A percentile compares a stretch with the other conserved stretches of the same genome.
Conservation (phyloP, 2,113 vertebrate species). For the Protobothrops flavoviridis region DNA sequence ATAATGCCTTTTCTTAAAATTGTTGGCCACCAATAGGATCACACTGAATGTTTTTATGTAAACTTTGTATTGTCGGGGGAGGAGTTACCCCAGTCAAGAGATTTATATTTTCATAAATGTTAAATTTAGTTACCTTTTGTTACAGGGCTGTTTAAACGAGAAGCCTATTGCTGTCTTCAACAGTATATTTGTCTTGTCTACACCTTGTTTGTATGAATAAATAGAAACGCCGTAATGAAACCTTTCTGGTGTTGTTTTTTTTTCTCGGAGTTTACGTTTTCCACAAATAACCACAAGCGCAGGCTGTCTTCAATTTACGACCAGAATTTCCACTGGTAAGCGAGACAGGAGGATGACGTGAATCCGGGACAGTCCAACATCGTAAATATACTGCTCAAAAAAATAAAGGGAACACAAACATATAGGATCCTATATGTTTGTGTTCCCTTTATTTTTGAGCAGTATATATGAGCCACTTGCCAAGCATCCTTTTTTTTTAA, state of each 20-base stretch:
- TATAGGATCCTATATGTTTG: too few relatives aligned
- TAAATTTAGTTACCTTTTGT: slow-evolving; percentile 98
- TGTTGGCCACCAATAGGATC: slow-evolving; percentile 96
- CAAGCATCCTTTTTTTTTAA: too few relatives aligned
- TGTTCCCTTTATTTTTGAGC: too few relatives aligned
- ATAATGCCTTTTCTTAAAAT: slow-evolving; percentile 90
- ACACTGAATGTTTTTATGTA: slow-evolving; percentile 99
- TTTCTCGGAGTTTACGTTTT: not conserved
- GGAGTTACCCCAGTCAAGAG: slow-evolving; percentile 91
- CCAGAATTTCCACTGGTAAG: not conserved
- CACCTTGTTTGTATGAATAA: slow-evolving; percentile 98
- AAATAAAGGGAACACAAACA: too few relatives aligned
- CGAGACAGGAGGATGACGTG: not conserved
- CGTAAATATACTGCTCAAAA: too few relatives aligned
- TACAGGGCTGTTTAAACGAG: slow-evolving; percentile 97
- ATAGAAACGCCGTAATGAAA: slow-evolving; percentile 79
- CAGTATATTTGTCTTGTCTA: slow-evolving; percentile 95
- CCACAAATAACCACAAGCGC: not conserved
- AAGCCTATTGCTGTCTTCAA: slow-evolving; percentile 86
- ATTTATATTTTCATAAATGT: slow-evolving; percentile 99
- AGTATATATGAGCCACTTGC: too few relatives aligned
- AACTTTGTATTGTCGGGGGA: slow-evolving; percentile 96
- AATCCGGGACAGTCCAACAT: too few relatives aligned
- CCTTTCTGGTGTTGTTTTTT: not conserved
- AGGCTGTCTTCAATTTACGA: not conserved